Base-by-base conservation (phyloP, 92 coral and sea anemone species). In the Parazoanthus atlanticus region DNA sequence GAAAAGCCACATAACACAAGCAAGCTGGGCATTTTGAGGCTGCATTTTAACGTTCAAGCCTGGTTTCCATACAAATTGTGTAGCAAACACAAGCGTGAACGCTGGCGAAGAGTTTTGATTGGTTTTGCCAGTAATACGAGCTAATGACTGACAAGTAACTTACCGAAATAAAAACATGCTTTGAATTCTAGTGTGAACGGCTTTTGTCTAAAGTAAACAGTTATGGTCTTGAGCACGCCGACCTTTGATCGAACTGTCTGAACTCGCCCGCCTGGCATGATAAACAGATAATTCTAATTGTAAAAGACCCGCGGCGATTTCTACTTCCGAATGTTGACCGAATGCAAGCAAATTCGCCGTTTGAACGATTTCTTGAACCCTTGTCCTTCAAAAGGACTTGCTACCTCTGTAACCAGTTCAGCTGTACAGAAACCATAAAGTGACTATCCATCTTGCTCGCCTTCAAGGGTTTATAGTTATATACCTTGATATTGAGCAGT, bases 1-100 rank as follows among this genome's bases (percentile, higher is more conserved):
- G 56, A 70, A 82, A 66, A 65, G 21, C 75, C 86, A 82, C 19
- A 61, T 58, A 81, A 58, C 11, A 25, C 23, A 81, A 66, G 54
- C 74, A 82, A 66, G 75, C 34, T 82, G 75, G 33, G 8, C 17
- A 11, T 36, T 71, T 65, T 82, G 58, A 23, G 75, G 70, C 40
- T 0, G 76, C 86, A 82, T 82, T 25, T 15, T 36, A 21, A 21
- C 58, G 58, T 52, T 52, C n/a, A n/a, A n/a, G n/a, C n/a, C n/a
- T n/a, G n/a, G n/a, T n/a, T n/a, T n/a, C n/a, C n/a, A n/a, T n/a
- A 61, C 69, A 25, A 19, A 4, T 23, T 61, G 69, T 15, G 69
- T 61, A 4, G 28, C 26, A 61, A 19, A 61, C 28, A 19, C 69
- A 61, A 61, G 28, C 58, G 2, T 15, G 65, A 10, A 41, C 16